Evolutionary conservation across 2,888 invertebrate genomes (phyloP).

Genomic region (Therioaphis trifolii): DNA sequence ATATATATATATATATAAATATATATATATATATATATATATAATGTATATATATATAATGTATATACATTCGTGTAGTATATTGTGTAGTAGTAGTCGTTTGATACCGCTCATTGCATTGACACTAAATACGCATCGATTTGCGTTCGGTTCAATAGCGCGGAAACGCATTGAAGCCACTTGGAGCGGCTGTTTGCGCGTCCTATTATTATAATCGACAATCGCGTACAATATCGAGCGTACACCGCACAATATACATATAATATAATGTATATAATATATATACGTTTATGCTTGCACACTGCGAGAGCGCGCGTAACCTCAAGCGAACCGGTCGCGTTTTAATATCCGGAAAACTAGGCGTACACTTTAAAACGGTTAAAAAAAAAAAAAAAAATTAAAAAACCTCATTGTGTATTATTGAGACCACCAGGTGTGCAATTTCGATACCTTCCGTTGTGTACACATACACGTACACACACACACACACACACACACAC

Average conservation of each 20-base stretch:
- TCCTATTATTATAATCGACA: constrained; percentile 15
- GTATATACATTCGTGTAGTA: too few relatives aligned
- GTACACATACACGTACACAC: background rate
- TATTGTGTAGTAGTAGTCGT: background rate
- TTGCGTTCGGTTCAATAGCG: constrained; percentile 42
- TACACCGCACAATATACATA: background rate
- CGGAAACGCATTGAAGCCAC: constrained; percentile 32
- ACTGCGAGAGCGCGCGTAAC: background rate
- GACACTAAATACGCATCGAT: background rate
- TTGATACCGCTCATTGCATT: too few relatives aligned
- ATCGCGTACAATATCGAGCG: too few relatives aligned
- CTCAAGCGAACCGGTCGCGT: constrained; percentile 28
- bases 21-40: too few relatives aligned
- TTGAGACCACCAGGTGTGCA: background rate
- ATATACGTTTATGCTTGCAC: background rate
- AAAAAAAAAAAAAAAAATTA: background rate
- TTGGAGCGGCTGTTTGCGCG: constrained; percentile 9
- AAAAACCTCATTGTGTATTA: constrained; percentile 42
- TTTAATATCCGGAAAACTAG: constrained; percentile 52
- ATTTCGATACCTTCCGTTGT: constrained; percentile 15
- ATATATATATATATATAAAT: too few relatives aligned
- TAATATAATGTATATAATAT: background rate
- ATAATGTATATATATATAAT: too few relatives aligned
- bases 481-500: too few relatives aligned
- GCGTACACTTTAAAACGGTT: constrained; percentile 38